Base-by-base conservation (phyloP, 1,140 invertebrate species). In the Calosoma granatense region DNA sequence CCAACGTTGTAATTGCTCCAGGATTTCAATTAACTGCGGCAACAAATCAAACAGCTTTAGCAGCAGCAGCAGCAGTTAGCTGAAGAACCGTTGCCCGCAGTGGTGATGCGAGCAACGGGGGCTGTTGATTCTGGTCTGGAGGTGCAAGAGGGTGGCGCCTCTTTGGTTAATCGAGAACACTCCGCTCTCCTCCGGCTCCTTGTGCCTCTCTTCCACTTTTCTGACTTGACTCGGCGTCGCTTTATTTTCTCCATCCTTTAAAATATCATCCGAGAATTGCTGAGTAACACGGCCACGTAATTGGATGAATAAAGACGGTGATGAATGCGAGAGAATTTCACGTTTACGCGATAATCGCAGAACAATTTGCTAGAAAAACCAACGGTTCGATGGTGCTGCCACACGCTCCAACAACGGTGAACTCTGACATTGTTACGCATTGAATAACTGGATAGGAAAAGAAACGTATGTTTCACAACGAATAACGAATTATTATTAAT, bases 21-120 rank as follows among this genome's bases (percentile, higher is more conserved):
- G 71, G 70, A 67, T 73, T 73, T 73, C 71, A 73, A 73, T 73
- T 73, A 73, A 73, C 70, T 70, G 65, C 67, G 62, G 67, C 67
- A 70, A 73, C 71, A 73, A 73, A 73, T 73, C 71, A 73, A 73
- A 72, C 71, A 66, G 70, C 68, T 69, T 71, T 71, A 67, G 43
- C 53, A 52, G 39, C n/a, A n/a, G n/a, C n/a, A n/a, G n/a, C n/a
- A n/a, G n/a, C 26, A 36, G 6, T 9, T 36, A 36, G 26, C 26
- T 36, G 26, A 36, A 36, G 26, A 36, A 36, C 6, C 6, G 26
- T 36, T 9, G 26, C n/a, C 6, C 26, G 26, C 26, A n/a, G 26
- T 36, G 26, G 6, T 36, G n/a, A n/a, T n/a, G n/a, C n/a, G n/a
- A n/a, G n/a, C n/a, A n/a, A n/a, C n/a, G n/a, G n/a, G n/a, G n/a